Evolutionary conservation across 1,140 invertebrate genomes (phyloP), one percentile per base, ranked within the genome.

Genomic region (Limonius californicus): DNA sequence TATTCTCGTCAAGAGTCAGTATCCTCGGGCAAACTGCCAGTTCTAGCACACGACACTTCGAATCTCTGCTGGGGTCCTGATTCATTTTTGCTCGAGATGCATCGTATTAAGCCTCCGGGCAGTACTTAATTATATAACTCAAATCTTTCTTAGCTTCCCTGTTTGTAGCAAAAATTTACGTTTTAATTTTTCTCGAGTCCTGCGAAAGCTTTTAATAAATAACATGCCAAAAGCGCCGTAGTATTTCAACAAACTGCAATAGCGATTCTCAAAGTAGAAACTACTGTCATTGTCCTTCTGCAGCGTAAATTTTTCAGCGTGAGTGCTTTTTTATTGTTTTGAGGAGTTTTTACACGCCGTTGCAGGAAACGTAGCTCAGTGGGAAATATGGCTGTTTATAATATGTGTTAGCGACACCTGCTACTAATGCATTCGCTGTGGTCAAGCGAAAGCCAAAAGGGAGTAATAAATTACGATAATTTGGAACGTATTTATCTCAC

Each of bases 51-150:
- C 54, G 54, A 55, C 54, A 54, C 50, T 55, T 55, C 19, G 30
- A 55, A 55, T 12, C 54, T 55, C 54, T 55, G 54, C 54, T 27
- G 54, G 54, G 54, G 54, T 55, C 19, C 54, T 27, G 21, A 55
- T 35, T 35, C 12, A 30, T 55, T 55, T 55, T n/a, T 27, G 7
- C 30, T 55, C 30, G 11, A 16, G 18, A 30, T 15, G 45, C 45
- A 21, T 16, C 14, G 6, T 50, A 2, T 45, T 45, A 45, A 45
- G 16, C 16, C 45, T 50, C 2, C 14, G 16, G 16, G 20, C 14
- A 21, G 18, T 19, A 50, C 16, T 50, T 50, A 50, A 50, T 50
- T 50, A 21, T 50, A 50, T 21, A 50, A 50, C 45, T 18, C 35
- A 39, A 14, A 14, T 39, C 8, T 39, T 39, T 9, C 35, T 39